Evolutionary conservation across 2,888 invertebrate genomes (phyloP), one percentile per base, ranked within the genome.

Genomic region (Ephialtes manifestator): DNA sequence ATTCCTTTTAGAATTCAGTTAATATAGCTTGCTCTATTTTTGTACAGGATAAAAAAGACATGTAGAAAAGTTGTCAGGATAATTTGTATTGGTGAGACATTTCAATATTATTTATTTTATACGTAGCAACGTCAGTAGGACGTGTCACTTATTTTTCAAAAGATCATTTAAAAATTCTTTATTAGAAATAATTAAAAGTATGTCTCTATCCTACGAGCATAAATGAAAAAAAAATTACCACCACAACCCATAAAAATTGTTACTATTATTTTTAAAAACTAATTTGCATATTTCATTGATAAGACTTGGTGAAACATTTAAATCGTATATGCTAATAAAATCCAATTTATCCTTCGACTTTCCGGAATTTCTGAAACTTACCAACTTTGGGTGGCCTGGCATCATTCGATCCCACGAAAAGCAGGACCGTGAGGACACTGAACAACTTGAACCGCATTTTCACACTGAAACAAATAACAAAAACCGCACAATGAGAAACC

Each of bases 371-470:
- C 8, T 2, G 31, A 74, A 68, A 89, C 90, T 92, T 89, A 94
- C 94, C 93, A 67, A 79, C 80, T 85, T 88, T 90, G 68, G 91
- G 92, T 55, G 94, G 94, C 82, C 93, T 92, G 71, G 91, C 90
- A 74, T 92, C 84, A 68, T 88, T 89, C 67, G 89, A 91, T 87
- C 91, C 92, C 74, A 89, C 88, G 46, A 91, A 80, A 83, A 93
- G 88, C 88, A 94, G 90, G 87, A 92, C 84, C 89, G 90, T 86
- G 84, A 91, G 83, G 60, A 91, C 81, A 82, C 90, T 90, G 80
- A 90, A 83, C 70, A 92, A 39, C 80, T 90, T 90, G 82, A 90
- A 90, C 88, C 92, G 89, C 93, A 93, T 94, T 90, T 91, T 93
- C 67, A 87, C 87, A 89, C 93, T 94, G 91, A 58, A 94, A 93